phyloP scores from a whole-genome alignment of 2,113 vertebrate genomes.

The Meriones unguiculatus region DNA sequence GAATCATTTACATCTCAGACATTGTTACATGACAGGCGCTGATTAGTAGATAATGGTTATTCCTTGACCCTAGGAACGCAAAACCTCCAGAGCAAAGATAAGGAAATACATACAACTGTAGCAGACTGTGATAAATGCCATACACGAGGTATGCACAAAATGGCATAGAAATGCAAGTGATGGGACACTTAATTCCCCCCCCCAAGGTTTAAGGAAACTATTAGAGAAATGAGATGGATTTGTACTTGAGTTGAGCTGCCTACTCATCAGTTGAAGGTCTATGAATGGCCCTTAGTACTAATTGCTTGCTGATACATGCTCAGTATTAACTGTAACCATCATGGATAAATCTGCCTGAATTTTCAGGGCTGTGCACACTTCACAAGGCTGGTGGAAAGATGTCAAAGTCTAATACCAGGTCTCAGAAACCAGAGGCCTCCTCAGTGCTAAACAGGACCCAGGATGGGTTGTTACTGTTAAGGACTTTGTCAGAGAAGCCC shows the following conservation, averaged over 20 bases:
- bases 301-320: neutral
- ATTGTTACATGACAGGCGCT: neutral
- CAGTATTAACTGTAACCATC: neutral
- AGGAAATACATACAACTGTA: neutral
- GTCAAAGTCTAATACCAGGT: neutral
- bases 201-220: conserved; percentile 15
- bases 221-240: conserved; percentile 14
- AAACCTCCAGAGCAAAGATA: neutral
- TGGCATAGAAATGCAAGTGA: neutral
- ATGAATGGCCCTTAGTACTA: neutral
- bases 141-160: neutral
- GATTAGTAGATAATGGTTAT: neutral
- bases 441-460: neutral
- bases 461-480: neutral
- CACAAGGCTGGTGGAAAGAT: neutral
- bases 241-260: conserved; percentile 38
- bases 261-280: neutral
- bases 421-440: neutral
- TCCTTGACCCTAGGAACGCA: neutral
- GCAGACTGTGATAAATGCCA: neutral
- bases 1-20: neutral
- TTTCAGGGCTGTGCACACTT: neutral
- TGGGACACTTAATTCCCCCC: neutral
- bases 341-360: neutral
- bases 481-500: neutral